phyloP scores from a whole-genome alignment of 2,797 vertebrate species.

The Lagocephalus sceleratus region DNA sequence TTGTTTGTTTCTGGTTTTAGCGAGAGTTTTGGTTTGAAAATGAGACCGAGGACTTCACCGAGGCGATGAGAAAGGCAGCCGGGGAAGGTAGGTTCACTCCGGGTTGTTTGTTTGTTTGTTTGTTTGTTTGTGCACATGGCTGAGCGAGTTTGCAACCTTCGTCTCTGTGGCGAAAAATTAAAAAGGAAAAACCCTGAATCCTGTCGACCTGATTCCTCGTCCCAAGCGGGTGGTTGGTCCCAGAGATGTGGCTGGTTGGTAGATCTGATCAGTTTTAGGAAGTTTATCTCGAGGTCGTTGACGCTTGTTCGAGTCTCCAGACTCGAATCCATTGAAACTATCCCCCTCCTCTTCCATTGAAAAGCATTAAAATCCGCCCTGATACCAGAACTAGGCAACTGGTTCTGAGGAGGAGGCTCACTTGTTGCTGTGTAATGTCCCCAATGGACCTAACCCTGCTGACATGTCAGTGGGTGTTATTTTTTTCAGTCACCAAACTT shows the following conservation, averaged over 20 bases:
- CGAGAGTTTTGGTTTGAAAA: conserved; percentile 14
- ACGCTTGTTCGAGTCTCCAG: not conserved
- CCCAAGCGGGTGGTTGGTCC: too few species aligned
- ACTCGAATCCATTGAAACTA: not conserved
- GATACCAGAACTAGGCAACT: not conserved
- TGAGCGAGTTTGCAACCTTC: not conserved
- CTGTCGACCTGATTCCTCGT: too few species aligned
- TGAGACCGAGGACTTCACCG: conserved; percentile 44
- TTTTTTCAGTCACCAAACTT: conserved; percentile 1
- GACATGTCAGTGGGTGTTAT: conserved; percentile 28
- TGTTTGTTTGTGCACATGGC: not conserved
- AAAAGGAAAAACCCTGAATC: not conserved
- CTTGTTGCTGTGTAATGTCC: conserved; percentile 38
- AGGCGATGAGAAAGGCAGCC: conserved; percentile 60
- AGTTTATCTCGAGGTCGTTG: conserved; percentile 24
- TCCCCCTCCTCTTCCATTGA: too few species aligned
- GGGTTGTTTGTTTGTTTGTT: not conserved
- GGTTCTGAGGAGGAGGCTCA: conserved; percentile 35
- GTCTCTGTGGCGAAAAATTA: not conserved
- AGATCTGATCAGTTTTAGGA: conserved; percentile 19
- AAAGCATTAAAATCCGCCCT: not conserved
- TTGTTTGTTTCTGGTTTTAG: not conserved
- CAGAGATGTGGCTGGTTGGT: not conserved
- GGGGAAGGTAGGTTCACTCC: conserved; percentile 58
- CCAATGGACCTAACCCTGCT: conserved; percentile 21